Evolutionary conservation across 2,113 vertebrate species (phyloP).

Genomic region (Coracopsis vasa): DNA sequence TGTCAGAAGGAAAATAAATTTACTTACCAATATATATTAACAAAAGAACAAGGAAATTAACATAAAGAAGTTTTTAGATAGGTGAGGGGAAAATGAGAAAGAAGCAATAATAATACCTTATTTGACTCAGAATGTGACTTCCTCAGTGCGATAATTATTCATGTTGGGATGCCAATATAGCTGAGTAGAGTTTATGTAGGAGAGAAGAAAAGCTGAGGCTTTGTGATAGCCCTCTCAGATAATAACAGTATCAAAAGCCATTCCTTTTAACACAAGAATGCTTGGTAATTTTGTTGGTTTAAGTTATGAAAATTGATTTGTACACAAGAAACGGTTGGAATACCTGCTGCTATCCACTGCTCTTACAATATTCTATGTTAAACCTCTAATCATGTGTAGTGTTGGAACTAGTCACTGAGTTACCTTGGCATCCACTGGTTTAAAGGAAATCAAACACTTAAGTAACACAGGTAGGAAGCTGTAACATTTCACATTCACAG

Average conservation of each 20-base stretch:
- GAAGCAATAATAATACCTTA: not conserved
- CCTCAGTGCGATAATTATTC: not conserved
- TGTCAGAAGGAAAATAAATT: not conserved
- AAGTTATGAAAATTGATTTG: not conserved
- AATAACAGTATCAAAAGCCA: not conserved
- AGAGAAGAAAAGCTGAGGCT: not conserved
- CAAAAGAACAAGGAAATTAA: not conserved
- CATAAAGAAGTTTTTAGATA: not conserved
- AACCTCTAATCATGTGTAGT: not conserved
- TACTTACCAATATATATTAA: not conserved
- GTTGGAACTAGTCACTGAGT: not conserved
- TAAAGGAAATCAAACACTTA: not conserved
- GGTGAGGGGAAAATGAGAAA: not conserved
- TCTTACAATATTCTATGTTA: not conserved
- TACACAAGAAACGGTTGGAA: not conserved
- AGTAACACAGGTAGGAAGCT: not conserved
- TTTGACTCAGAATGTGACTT: not conserved
- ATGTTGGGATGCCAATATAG: not conserved
- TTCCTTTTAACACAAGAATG: not conserved
- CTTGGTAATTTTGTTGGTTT: not conserved
- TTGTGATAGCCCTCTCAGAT: not conserved
- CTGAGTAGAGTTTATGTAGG: not conserved
- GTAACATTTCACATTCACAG: not conserved
- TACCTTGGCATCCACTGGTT: not conserved
- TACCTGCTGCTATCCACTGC: not conserved